Percentiles rank a stretch among this genome's conserved stretches.
These are phyloP conservation scores for Typhlomys cinereus DNA, from an alignment of 2,113 vertebrate genomes.

Conservation along the genomic window DNA sequence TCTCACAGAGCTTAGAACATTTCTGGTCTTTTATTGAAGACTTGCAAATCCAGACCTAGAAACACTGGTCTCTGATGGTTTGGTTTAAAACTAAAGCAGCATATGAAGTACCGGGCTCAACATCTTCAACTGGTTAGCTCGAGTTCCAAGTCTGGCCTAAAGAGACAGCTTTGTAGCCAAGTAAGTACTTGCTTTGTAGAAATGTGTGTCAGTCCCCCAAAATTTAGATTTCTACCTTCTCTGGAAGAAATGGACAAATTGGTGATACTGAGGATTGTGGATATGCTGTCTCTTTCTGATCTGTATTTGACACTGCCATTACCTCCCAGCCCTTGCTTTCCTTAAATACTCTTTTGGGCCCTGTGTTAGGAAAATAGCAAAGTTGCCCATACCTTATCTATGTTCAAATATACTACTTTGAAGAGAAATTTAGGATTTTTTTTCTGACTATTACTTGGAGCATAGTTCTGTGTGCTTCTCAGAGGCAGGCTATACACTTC, in stretches of 20 bases:
- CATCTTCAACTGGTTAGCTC: background rate
- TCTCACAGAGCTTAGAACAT: background rate
- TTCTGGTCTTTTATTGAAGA: background rate
- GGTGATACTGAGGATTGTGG: background rate
- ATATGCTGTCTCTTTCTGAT: background rate
- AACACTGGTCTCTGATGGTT: background rate
- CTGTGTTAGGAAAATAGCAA: background rate
- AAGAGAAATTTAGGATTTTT: background rate
- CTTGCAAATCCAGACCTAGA: background rate
- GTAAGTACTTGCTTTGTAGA: constrained; percentile 6
- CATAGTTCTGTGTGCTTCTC: background rate
- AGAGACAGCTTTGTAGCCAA: background rate
- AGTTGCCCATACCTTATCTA: background rate
- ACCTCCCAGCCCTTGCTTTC: background rate
- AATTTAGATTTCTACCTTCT: background rate
- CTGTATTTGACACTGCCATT: background rate
- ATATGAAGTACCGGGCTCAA: background rate
- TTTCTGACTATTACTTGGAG: background rate
- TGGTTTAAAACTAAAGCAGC: constrained; percentile 35
- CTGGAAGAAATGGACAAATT: background rate
- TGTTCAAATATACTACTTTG: background rate
- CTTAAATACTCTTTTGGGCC: background rate
- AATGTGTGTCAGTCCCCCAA: background rate
- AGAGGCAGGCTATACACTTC: background rate
- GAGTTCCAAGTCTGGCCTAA: background rate